Percentiles rank a stretch among this genome's conserved stretches.
Evolutionary conservation across 2,888 invertebrate genomes (phyloP).

Genomic region (Tiliacea aurago): DNA sequence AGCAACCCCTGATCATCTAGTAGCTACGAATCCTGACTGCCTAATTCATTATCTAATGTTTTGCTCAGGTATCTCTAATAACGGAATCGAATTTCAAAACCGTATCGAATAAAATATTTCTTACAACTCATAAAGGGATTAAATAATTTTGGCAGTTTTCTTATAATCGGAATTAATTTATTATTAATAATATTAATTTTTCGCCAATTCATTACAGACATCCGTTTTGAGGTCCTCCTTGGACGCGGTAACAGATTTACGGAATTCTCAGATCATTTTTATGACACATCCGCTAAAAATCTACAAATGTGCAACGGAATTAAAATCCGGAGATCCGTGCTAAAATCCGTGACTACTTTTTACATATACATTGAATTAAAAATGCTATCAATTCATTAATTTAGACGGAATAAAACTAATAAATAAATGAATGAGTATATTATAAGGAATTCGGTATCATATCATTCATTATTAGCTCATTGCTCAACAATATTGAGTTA

Average conservation of each 20-base stretch:
- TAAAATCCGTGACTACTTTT: constrained; percentile 10
- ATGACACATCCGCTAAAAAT: constrained; percentile 7
- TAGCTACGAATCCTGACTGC: constrained; percentile 4
- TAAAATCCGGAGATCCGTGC: constrained; percentile 19
- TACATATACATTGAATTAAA: constrained; percentile 32
- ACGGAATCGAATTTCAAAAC: neutral
- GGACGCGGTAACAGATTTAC: neutral
- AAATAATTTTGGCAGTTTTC: constrained; percentile 40
- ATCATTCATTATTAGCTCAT: constrained; percentile 6
- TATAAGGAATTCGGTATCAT: constrained; percentile 40
- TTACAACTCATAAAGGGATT: neutral
- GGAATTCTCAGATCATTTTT: constrained; percentile 39
- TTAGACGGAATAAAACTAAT: constrained; percentile 56
- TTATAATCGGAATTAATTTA: neutral
- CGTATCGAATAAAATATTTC: neutral
- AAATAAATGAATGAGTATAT: constrained; percentile 53
- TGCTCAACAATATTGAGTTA: constrained; percentile 29
- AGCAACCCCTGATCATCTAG: neutral
- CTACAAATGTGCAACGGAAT: constrained; percentile 12
- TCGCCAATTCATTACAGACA: constrained; percentile 34
- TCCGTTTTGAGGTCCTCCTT: neutral
- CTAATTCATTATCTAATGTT: constrained; percentile 15
- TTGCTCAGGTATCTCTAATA: constrained; percentile 39
- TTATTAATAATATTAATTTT: constrained; percentile 23
- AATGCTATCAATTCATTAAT: constrained; percentile 44